Base-by-base conservation (phyloP, 1,140 invertebrate genomes). In the Artemia franciscana region DNA sequence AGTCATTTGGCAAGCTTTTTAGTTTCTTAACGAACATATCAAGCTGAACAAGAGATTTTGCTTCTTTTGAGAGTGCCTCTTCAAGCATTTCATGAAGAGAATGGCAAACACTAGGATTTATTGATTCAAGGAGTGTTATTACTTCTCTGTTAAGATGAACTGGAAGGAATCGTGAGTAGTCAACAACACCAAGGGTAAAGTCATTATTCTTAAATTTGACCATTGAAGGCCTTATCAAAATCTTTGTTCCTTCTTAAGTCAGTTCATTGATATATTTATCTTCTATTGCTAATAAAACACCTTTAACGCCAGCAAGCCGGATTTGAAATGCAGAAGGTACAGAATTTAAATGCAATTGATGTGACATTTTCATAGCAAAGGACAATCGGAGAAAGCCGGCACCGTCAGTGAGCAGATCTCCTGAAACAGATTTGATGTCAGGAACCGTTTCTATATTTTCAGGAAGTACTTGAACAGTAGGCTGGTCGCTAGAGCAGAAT, bases 41-140 rank as follows among this genome's bases (percentile, higher is more conserved):
- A 5, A 25, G 5, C 24, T 21, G 23, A 5, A 21, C 25, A 5
- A 60, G 24, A 5, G 26, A 24, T 2, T 26, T 5, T 24, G 26
- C 60, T 9, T 9, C 60, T 3, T 21, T 24, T 5, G n/a, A 21
- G 12, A 60, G 26, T 18, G 60, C 2, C n/a, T 26, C 27, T 24
- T 60, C 60, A 18, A 60, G 21, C 26, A 18, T 5, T 21, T 60
- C 60, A 18, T 27, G 60, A 18, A 60, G 60, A 12, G 26, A 21
- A 26, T 5, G 24, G 21, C 27, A 21, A 25, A 60, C 60, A n/a
- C 5, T 25, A 5, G 27, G 27, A 3, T 60, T 24, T 26, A 60
- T 26, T 5, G 60, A 24, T 5, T 60, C 60, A 7, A 60, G 60
- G 9, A 60, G 27, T 26, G 60, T 60, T 24, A 60, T 60, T 18